A percentile compares a stretch with the other conserved stretches of the same genome.
phyloP scores from a whole-genome alignment of 2,888 invertebrate genomes.

The Smittia sp. region DNA sequence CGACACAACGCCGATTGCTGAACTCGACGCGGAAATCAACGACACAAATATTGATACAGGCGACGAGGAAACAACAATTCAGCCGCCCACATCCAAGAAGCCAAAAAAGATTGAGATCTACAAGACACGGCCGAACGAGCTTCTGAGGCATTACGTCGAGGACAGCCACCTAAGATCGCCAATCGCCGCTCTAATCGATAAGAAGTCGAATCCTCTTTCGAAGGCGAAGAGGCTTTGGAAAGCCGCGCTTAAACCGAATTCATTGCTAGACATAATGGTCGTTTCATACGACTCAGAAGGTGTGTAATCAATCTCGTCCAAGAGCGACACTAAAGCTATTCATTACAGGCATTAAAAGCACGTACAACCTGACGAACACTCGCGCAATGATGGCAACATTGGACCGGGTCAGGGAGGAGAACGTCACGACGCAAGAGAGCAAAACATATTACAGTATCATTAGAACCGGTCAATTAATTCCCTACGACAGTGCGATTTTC shows the following conservation, averaged over 20 bases:
- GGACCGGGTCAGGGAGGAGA: constrained; percentile 50
- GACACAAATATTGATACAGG: constrained; percentile 30
- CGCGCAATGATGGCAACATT: constrained; percentile 52
- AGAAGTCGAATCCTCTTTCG: constrained; percentile 49
- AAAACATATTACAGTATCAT: constrained; percentile 51
- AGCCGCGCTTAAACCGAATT: constrained; percentile 51
- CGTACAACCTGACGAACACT: constrained; percentile 52
- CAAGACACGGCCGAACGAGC: constrained; percentile 47
- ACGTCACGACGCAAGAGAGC: constrained; percentile 39
- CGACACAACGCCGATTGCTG: constrained; percentile 16
- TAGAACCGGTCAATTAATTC: constrained; percentile 61
- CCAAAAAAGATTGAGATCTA: constrained; percentile 35
- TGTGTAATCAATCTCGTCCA: constrained; percentile 44
- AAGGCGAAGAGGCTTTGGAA: constrained; percentile 52
- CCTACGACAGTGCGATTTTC: constrained; percentile 63
- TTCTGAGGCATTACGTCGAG: constrained; percentile 52
- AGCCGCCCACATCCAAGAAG: not conserved
- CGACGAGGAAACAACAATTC: constrained; percentile 25
- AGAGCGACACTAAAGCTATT: no score
- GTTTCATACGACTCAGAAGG: constrained; percentile 51
- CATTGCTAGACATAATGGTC: constrained; percentile 52
- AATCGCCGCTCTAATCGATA: constrained; percentile 53
- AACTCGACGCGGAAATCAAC: constrained; percentile 19
- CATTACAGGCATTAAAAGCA: constrained; percentile 49
- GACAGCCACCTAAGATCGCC: constrained; percentile 53